phyloP scores from a whole-genome alignment of 2,888 invertebrate species.

The Phengaris arion region DNA sequence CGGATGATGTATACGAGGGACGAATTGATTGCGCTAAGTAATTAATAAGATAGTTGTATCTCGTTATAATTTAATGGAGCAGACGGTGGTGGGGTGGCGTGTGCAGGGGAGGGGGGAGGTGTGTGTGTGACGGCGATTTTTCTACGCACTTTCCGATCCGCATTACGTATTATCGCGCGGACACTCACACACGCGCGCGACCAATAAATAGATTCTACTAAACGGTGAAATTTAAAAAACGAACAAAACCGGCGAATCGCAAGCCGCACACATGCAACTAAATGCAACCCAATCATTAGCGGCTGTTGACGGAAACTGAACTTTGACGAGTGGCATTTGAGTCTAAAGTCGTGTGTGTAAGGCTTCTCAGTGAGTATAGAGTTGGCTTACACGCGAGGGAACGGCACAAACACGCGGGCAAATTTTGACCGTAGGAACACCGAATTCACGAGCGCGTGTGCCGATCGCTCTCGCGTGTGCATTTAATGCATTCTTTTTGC shows the following conservation, averaged over 20 bases:
- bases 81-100: constrained; percentile 38
- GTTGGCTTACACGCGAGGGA: constrained; percentile 68
- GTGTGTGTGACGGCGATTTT: constrained; percentile 57
- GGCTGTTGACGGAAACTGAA: constrained; percentile 41
- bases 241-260: constrained; percentile 76
- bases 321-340: constrained; percentile 42
- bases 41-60: constrained; percentile 28
- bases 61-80: constrained; percentile 32
- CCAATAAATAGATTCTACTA: constrained; percentile 80
- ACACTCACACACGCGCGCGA: constrained; percentile 64
- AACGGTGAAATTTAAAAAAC: constrained; percentile 80
- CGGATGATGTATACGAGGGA: neutral
- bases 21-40: constrained; percentile 25
- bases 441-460: constrained; percentile 64
- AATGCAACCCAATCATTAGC: constrained; percentile 75
- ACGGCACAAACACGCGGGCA: constrained; percentile 56
- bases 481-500: constrained; percentile 64
- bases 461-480: constrained; percentile 45
- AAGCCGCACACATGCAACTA: constrained; percentile 58
- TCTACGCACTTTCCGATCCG: constrained; percentile 72
- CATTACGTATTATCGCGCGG: constrained; percentile 46
- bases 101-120: constrained; percentile 39
- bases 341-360: constrained; percentile 45
- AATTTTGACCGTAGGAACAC: constrained; percentile 76
- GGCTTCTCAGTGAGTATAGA: constrained; percentile 63